phyloP scores from a whole-genome alignment of 2,888 invertebrate species.

The Fissipunctia ypsillon region DNA sequence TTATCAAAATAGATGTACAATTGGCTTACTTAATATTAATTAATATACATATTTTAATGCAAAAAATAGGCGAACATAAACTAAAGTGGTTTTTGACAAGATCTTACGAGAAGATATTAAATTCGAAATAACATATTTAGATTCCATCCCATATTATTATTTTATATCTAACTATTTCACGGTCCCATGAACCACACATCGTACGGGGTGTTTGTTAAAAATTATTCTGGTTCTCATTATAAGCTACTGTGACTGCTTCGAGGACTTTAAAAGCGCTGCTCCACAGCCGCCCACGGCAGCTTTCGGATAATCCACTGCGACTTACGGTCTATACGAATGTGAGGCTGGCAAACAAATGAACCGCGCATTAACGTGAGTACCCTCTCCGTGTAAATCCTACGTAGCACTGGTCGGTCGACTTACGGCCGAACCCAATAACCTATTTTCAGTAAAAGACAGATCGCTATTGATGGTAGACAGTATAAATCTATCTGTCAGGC shows the following conservation, averaged over 20 bases:
- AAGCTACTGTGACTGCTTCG: neutral
- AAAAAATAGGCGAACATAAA: neutral
- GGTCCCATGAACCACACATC: neutral
- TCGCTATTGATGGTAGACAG: too few relatives aligned
- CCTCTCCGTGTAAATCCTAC: neutral
- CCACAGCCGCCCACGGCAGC: neutral
- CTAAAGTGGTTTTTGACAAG: neutral
- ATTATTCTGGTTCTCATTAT: too few relatives aligned
- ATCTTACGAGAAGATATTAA: neutral
- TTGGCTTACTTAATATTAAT: neutral
- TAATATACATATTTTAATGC: neutral
- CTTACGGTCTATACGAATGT: too few relatives aligned
- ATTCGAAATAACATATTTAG: neutral
- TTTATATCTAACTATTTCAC: neutral
- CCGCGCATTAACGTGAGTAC: neutral
- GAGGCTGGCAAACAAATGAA: neutral
- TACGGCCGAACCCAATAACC: too few relatives aligned
- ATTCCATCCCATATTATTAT: neutral
- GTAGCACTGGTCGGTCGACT: neutral
- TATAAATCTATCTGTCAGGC: too few relatives aligned
- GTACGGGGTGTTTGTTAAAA: neutral
- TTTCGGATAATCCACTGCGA: neutral
- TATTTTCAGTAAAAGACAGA: too few relatives aligned
- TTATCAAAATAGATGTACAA: neutral
- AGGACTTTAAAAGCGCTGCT: neutral